A percentile compares a stretch with the other conserved stretches of the same genome.
Conservation (phyloP, 2,888 invertebrate species). For the Scaptomyza reducta region DNA sequence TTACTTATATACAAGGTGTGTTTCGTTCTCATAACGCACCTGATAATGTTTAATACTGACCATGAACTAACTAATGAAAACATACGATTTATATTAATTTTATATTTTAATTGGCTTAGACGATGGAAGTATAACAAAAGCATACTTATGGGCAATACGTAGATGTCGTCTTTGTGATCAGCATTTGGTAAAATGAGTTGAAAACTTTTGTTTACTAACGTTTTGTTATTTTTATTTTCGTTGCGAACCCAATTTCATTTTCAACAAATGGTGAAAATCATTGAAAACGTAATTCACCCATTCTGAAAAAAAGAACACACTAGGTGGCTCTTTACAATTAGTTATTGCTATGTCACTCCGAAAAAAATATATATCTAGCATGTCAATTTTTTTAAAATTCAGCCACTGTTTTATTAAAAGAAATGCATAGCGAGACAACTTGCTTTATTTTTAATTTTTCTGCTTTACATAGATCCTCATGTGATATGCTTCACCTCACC, state of each 20-base stretch:
- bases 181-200: background rate
- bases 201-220: background rate
- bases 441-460: background rate
- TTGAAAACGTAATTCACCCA: background rate
- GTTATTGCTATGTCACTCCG: background rate
- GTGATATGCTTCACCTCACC: background rate
- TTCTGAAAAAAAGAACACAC: background rate
- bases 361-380: background rate
- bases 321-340: background rate
- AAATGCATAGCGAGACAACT: background rate
- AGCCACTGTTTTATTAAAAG: background rate
- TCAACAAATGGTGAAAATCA: background rate
- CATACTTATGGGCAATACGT: background rate
- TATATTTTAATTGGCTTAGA: no score
- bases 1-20: slow-evolving; percentile 55
- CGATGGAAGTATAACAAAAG: no score
- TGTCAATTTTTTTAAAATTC: no score
- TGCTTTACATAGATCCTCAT: background rate
- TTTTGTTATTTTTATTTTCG: background rate
- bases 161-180: background rate
- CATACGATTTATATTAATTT: slow-evolving; percentile 3
- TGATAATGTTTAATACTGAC: slow-evolving; percentile 6
- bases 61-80: background rate
- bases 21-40: slow-evolving; percentile 41
- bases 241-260: background rate